Evolutionary conservation across 1,140 invertebrate genomes (phyloP), one percentile per base, ranked within the genome.

Genomic region (Fopius arisanus): DNA sequence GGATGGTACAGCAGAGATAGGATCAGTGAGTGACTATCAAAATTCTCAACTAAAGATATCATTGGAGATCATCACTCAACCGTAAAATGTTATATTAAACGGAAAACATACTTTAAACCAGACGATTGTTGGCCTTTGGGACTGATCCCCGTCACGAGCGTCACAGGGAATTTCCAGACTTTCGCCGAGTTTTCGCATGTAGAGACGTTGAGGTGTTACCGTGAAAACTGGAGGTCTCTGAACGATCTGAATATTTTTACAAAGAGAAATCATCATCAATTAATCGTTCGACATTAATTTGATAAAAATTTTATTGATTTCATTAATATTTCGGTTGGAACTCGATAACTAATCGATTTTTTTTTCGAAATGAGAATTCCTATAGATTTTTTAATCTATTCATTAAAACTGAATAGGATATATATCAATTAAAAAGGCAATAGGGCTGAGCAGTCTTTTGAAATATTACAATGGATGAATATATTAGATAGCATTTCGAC

Each of bases 101-200:
- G 65, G 75, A 70, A 72, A 67, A 80, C 89, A 87, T 90, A 97
- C 96, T 90, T 95, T 94, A 79, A 92, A 93, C 96, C 96, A 98
- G 54, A 91, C 90, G 78, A 98, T 93, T 14, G 90, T 90, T 0
- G 96, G 95, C 75, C 91, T 90, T 82, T 94, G 93, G 7, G 91
- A 91, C 67, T 92, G 92, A 73, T 93, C 91, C 28, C 93, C 92
- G 81, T 93, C 92, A 37, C 89, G 89, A 16, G 93, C 96, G 79
- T 93, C 93, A 88, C 97, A 98, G 0, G 94, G 93, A 86, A 98
- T 92, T 82, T 93, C 92, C 26, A 96, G 88, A 37, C 91, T 92
- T 78, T 95, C 94, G 3, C 94, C 95, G n/a, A 94, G 84, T 83
- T 94, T 94, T 75, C 92, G 90, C 83, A 96, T 91, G 86, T 96